Percentiles rank a stretch among this genome's conserved stretches.
These are phyloP conservation scores for Nautilus pompilius DNA, from an alignment of 1,140 invertebrate species.

Conservation along the genomic window DNA sequence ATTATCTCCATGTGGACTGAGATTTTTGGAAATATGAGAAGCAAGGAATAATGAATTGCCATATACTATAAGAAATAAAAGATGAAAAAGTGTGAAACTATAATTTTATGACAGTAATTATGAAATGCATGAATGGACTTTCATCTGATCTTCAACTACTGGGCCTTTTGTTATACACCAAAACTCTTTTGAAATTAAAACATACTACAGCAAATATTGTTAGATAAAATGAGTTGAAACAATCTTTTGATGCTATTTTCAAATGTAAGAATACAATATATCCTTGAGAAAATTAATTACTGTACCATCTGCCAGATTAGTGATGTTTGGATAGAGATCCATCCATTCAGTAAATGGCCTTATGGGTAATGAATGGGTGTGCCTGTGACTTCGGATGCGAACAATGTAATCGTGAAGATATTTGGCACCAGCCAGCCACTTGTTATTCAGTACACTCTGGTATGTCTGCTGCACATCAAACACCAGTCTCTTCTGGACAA, in stretches of 20 bases:
- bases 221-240: not conserved
- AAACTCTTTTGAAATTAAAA: too few relatives aligned
- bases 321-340: constrained; percentile 17
- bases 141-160: too few relatives aligned
- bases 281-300: too few relatives aligned
- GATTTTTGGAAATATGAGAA: too few relatives aligned
- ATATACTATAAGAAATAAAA: too few relatives aligned
- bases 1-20: too few relatives aligned
- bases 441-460: constrained; percentile 27
- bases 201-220: too few relatives aligned
- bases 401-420: constrained; percentile 20
- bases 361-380: constrained; percentile 16
- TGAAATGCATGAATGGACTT: too few relatives aligned
- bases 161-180: too few relatives aligned
- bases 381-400: constrained; percentile 21
- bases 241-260: not conserved
- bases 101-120: too few relatives aligned
- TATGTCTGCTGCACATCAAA: constrained; percentile 28
- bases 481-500: constrained; percentile 24
- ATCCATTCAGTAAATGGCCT: constrained; percentile 38
- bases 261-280: not conserved
- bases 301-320: not conserved
- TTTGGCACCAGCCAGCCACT: constrained; percentile 30
- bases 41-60: too few relatives aligned
- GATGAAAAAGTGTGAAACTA: too few relatives aligned